Percentiles rank a stretch among this genome's conserved stretches.
phyloP scores from a whole-genome alignment of 2,113 vertebrate species.

The Xenopus tropicalis region DNA sequence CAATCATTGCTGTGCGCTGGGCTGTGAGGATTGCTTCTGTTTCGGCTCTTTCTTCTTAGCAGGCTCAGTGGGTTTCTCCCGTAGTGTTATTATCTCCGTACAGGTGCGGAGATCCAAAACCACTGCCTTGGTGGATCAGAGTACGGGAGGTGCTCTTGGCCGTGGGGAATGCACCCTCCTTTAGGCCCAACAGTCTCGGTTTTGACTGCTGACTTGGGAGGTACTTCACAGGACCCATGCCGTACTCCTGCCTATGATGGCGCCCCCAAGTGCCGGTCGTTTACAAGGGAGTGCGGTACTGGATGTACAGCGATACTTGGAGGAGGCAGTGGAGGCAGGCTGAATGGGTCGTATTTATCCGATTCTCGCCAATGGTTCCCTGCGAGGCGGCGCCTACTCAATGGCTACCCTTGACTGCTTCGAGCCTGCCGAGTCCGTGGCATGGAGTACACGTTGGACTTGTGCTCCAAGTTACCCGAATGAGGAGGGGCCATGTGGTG shows the following conservation, averaged over 20 bases:
- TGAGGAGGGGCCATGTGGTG: slow-evolving; percentile 85
- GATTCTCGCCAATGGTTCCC: slow-evolving; percentile 84
- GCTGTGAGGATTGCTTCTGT: too few relatives aligned
- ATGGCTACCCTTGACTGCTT: slow-evolving; percentile 90
- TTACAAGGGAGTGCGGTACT: slow-evolving; percentile 77
- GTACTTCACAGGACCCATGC: slow-evolving; percentile 92
- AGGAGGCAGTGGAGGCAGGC: slow-evolving; percentile 77
- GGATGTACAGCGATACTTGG: slow-evolving; percentile 74
- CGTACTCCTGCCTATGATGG: slow-evolving; percentile 82
- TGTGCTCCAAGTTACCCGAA: slow-evolving; percentile 82
- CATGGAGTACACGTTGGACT: slow-evolving; percentile 93
- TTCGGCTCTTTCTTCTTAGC: too few relatives aligned
- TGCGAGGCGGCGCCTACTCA: slow-evolving; percentile 85
- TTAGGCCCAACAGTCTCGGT: slow-evolving; percentile 85
- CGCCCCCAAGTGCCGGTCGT: slow-evolving; percentile 86
- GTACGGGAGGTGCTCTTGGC: slow-evolving; percentile 82
- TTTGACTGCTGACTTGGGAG: slow-evolving; percentile 97
- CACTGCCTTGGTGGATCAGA: slow-evolving; percentile 85
- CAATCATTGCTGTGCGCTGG: too few relatives aligned
- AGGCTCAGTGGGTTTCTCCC: too few relatives aligned
- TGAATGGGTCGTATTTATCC: slow-evolving; percentile 66
- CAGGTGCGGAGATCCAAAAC: slow-evolving; percentile 83
- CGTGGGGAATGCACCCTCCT: slow-evolving; percentile 83
- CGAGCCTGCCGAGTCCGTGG: slow-evolving; percentile 85
- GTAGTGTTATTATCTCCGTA: too few relatives aligned